A percentile compares a stretch with the other conserved stretches of the same genome.
These are phyloP conservation scores for Murina feae DNA, from an alignment of 2,113 vertebrate genomes.

Conservation along the genomic window DNA sequence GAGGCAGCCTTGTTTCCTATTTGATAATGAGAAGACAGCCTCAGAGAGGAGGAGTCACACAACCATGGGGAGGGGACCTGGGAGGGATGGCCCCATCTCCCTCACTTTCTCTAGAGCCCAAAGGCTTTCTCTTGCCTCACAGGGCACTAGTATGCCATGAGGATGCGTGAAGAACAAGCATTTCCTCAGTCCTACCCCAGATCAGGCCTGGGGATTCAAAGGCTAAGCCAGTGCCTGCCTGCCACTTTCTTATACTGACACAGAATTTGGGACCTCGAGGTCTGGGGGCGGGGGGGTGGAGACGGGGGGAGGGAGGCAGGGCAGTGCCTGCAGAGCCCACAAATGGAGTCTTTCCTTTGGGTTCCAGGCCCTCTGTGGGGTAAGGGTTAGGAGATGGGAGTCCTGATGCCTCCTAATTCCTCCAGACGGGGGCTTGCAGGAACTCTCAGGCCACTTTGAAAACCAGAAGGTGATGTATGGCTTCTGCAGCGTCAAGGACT, in stretches of 20 bases:
- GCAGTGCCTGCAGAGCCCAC: background rate
- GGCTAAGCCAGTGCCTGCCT: background rate
- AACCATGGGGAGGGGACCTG: background rate
- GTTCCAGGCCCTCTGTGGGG: background rate
- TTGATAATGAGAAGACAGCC: background rate
- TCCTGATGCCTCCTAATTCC: conserved; percentile 50
- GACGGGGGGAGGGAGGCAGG: too few species aligned
- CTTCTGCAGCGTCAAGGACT: conserved; percentile 97
- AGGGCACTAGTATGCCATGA: background rate
- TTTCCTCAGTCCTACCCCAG: background rate
- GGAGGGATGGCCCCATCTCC: background rate
- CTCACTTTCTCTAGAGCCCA: background rate
- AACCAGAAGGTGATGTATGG: conserved; percentile 96
- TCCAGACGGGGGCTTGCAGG: conserved; percentile 91
- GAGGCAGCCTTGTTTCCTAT: background rate
- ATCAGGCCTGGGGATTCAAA: background rate
- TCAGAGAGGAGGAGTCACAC: conserved; percentile 1
- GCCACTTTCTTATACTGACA: background rate
- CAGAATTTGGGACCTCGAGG: background rate
- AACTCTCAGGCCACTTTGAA: conserved; percentile 92
- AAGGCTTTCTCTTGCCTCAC: background rate
- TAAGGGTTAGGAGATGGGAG: background rate
- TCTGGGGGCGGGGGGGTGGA: too few species aligned
- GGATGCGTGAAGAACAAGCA: conserved; percentile 13
- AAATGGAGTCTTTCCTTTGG: background rate